phyloP scores from a whole-genome alignment of 2,113 vertebrate species.

The Pipra filicauda region DNA sequence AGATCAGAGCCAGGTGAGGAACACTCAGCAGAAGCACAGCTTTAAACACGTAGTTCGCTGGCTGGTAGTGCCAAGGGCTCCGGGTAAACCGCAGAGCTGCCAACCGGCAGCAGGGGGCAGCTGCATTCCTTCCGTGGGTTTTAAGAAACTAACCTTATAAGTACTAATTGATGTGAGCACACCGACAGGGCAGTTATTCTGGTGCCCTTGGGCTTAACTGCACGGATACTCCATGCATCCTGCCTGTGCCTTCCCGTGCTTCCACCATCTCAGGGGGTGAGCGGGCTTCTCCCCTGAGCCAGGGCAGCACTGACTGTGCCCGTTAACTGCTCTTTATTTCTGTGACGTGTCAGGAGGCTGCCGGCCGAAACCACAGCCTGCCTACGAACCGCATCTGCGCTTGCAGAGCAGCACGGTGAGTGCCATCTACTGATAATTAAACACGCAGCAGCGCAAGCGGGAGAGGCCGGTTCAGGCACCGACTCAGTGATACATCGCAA shows the following conservation, averaged over 20 bases:
- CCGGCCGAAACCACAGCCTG: not conserved
- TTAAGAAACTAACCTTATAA: not conserved
- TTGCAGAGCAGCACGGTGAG: not conserved
- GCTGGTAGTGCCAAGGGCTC: not conserved
- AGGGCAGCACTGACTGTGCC: not conserved
- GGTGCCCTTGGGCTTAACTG: not conserved
- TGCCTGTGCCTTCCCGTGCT: not conserved
- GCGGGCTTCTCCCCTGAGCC: not conserved
- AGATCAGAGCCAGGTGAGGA: not conserved
- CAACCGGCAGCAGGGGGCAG: not conserved
- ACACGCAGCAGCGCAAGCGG: not conserved
- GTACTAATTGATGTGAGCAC: not conserved
- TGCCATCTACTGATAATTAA: not conserved
- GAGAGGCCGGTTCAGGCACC: not conserved
- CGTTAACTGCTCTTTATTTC: not conserved
- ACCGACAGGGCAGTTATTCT: not conserved
- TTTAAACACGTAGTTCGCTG: not conserved
- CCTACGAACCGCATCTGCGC: not conserved
- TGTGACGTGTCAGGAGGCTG: not conserved
- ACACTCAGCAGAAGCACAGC: not conserved
- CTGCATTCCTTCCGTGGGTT: not conserved
- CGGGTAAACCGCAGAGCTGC: not conserved
- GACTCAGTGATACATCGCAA: accelerated
- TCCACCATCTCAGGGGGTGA: not conserved
- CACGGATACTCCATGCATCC: not conserved